These are phyloP conservation scores for Latrodectus elegans DNA, from an alignment of 2,888 invertebrate species.

Conservation along the genomic window DNA sequence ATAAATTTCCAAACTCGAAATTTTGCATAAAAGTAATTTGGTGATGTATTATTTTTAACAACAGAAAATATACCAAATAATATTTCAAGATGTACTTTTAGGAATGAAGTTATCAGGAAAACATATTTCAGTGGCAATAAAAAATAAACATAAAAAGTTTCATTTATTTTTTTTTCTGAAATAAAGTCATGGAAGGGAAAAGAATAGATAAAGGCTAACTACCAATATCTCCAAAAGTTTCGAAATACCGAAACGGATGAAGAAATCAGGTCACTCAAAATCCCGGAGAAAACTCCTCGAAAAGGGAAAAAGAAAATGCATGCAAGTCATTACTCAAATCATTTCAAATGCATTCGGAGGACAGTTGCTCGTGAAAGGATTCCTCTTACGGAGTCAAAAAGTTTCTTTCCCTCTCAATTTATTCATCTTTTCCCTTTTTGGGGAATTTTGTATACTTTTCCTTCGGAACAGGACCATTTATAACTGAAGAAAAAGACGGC, in stretches of 20 bases:
- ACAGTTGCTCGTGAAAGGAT: neutral
- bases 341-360: neutral
- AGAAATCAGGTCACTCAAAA: neutral
- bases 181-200: neutral
- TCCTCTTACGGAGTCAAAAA: conserved; percentile 19
- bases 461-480: too few relatives aligned
- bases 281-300: neutral
- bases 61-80: too few relatives aligned
- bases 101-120: too few relatives aligned
- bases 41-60: too few relatives aligned
- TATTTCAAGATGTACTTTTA: too few relatives aligned
- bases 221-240: too few relatives aligned
- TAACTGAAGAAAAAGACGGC: too few relatives aligned
- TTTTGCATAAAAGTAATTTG: too few relatives aligned
- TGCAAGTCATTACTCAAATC: neutral
- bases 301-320: neutral
- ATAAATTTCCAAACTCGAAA: too few relatives aligned
- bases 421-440: conserved; percentile 22
- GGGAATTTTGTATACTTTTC: conserved; percentile 2
- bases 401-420: conserved; percentile 1
- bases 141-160: too few relatives aligned
- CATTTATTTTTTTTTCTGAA: neutral
- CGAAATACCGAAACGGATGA: too few relatives aligned
- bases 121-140: too few relatives aligned
- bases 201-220: neutral